Percentiles rank a stretch among this genome's conserved stretches.
Conservation (phyloP, 2,113 vertebrate species). For the Grus americana region DNA sequence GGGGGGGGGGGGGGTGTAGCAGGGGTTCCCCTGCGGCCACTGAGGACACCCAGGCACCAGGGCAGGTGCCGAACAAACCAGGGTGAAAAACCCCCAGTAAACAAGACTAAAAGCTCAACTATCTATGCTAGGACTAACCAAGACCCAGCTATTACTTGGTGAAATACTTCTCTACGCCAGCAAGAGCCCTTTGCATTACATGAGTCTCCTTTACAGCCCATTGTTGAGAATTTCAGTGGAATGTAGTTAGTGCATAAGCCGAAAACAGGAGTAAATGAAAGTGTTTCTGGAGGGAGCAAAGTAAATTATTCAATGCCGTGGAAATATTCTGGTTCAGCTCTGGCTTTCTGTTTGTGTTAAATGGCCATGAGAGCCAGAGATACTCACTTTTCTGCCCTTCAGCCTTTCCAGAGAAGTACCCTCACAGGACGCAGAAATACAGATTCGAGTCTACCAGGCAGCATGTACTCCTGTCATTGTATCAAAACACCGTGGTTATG, state of each 20-base stretch:
- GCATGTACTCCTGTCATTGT: not conserved
- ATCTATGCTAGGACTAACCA: not conserved
- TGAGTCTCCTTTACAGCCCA: not conserved
- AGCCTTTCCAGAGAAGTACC: not conserved
- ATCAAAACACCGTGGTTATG: not conserved
- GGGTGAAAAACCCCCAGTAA: not conserved
- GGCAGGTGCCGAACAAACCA: not conserved
- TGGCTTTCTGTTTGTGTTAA: not conserved
- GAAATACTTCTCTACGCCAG: not conserved
- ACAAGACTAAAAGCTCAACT: not conserved
- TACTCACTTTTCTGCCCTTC: not conserved
- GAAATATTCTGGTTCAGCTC: not conserved
- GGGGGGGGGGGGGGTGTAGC: fast-evolving
- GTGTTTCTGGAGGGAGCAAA: not conserved
- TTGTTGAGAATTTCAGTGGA: not conserved
- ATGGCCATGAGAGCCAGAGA: not conserved
- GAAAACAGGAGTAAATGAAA: not conserved
- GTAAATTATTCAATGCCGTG: not conserved
- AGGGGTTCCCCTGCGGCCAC: not conserved
- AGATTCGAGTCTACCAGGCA: not conserved
- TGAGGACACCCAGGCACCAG: not conserved
- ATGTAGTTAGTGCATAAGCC: not conserved
- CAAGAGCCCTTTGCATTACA: not conserved
- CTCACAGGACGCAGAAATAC: not conserved
- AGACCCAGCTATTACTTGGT: not conserved